Percentiles rank a stretch among this genome's conserved stretches.
These are phyloP conservation scores for Periophthalmus modestus DNA, from an alignment of 2,113 vertebrate species.

Conservation along the genomic window DNA sequence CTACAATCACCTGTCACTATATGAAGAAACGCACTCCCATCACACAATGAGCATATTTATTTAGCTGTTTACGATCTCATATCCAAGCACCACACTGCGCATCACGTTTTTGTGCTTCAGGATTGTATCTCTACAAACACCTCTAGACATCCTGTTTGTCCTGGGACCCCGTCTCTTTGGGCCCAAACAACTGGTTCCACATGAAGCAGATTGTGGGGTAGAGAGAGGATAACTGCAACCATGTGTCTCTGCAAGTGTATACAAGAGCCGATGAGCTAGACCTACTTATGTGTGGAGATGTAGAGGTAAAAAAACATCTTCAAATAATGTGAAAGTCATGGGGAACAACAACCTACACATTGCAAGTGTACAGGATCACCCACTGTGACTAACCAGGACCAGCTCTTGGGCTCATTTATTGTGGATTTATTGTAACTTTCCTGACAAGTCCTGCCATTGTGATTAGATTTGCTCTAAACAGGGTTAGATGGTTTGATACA, in stretches of 20 bases:
- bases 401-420: neutral
- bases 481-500: too few relatives aligned
- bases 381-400: slow-evolving; percentile 51
- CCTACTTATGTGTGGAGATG: slow-evolving; percentile 29
- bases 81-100: slow-evolving; percentile 9
- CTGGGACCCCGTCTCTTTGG: slow-evolving; percentile 50
- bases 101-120: slow-evolving; percentile 18
- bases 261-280: slow-evolving; percentile 31
- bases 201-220: slow-evolving; percentile 71
- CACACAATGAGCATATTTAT: neutral
- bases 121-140: slow-evolving; percentile 62
- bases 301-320: slow-evolving; percentile 42
- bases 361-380: slow-evolving; percentile 45
- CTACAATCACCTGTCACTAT: slow-evolving; percentile 8
- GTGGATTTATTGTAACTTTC: too few relatives aligned
- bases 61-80: slow-evolving; percentile 12
- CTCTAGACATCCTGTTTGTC: slow-evolving; percentile 76
- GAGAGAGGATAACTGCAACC: slow-evolving; percentile 72
- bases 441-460: too few relatives aligned
- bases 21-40: neutral
- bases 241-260: slow-evolving; percentile 71
- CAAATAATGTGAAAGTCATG: slow-evolving; percentile 53
- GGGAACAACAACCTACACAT: slow-evolving; percentile 39
- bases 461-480: neutral
- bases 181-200: slow-evolving; percentile 75